Conservation (phyloP, 2,113 vertebrate species). For the Atherinomorus stipes region DNA sequence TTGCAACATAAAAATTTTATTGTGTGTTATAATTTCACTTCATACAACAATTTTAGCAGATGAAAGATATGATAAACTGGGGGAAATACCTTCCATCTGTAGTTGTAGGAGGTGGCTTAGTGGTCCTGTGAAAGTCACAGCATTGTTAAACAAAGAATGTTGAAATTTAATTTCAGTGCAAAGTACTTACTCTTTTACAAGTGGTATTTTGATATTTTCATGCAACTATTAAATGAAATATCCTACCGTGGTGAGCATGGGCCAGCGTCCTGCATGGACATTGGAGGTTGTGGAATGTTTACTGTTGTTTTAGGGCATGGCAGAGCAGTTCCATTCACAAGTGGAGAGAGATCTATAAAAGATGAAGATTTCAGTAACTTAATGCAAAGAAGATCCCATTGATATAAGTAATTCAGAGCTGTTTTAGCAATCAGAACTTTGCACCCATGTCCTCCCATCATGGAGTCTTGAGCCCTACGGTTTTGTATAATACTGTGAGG, state of each 20-base stretch:
- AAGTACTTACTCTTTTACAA: too few species aligned
- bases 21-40: too few species aligned
- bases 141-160: not conserved
- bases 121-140: constrained; percentile 17
- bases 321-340: constrained; percentile 29
- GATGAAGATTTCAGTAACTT: not conserved
- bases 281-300: not conserved
- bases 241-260: constrained; percentile 37
- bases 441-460: too few species aligned
- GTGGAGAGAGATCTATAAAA: constrained; percentile 25
- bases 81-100: not conserved
- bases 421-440: too few species aligned
- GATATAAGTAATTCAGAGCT: too few species aligned
- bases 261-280: not conserved
- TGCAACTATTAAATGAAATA: not conserved
- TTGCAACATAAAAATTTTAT: too few species aligned
- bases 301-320: constrained; percentile 32
- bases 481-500: too few species aligned
- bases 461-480: too few species aligned
- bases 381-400: not conserved
- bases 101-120: not conserved
- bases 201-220: too few species aligned
- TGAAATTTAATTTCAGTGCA: not conserved
- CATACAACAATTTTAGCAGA: not conserved
- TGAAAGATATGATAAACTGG: not conserved